phyloP scores from a whole-genome alignment of 2,113 vertebrate genomes.

The Balaenoptera acutorostrata region DNA sequence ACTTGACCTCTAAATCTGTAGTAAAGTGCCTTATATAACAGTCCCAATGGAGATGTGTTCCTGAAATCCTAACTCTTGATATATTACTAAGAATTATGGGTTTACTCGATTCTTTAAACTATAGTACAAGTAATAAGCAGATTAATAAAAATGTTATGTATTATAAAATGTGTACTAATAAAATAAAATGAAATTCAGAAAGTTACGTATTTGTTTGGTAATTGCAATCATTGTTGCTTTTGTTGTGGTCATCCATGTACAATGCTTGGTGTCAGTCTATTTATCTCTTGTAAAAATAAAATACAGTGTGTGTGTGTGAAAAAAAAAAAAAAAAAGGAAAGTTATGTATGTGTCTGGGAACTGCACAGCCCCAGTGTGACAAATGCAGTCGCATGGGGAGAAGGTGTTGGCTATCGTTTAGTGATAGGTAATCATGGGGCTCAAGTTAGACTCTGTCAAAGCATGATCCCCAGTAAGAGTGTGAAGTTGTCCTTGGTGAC shows the following conservation, averaged over 20 bases:
- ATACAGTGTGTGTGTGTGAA: too few species aligned
- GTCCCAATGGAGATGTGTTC: neutral
- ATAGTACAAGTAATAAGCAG: neutral
- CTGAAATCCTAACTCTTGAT: neutral
- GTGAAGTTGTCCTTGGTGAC: neutral
- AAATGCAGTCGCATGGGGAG: neutral
- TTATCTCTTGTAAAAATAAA: too few species aligned
- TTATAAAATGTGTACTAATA: neutral
- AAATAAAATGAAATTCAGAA: neutral
- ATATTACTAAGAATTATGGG: neutral
- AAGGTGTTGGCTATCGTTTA: neutral
- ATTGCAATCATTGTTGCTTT: too few species aligned
- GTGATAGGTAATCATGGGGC: neutral
- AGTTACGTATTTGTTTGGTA: too few species aligned
- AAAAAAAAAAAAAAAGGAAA: too few species aligned
- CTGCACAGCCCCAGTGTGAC: neutral
- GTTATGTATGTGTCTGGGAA: neutral
- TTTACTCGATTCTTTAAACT: neutral
- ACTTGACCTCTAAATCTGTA: neutral
- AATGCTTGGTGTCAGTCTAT: too few species aligned
- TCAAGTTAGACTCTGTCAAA: neutral
- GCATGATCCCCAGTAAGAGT: neutral
- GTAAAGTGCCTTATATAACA: neutral
- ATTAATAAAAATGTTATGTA: neutral
- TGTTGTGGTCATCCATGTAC: too few species aligned